Evolutionary conservation across 2,888 invertebrate genomes (phyloP).

Genomic region (Ptilodon capucinus): DNA sequence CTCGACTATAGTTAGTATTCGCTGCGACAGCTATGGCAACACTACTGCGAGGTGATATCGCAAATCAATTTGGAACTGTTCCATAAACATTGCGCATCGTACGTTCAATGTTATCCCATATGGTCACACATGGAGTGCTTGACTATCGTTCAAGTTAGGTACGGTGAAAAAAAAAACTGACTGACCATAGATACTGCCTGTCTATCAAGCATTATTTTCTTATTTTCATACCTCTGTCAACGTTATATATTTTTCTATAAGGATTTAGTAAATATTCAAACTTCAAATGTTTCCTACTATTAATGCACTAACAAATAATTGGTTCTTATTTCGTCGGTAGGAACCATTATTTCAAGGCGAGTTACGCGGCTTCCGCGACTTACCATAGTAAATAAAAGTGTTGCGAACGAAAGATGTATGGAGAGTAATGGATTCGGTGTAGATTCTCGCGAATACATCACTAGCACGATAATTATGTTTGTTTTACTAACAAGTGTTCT

Average conservation of each 20-base stretch:
- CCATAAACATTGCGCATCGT: constrained; percentile 16
- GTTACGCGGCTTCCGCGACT: constrained; percentile 15
- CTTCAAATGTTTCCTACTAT: neutral
- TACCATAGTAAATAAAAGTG: constrained; percentile 17
- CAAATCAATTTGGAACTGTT: constrained; percentile 44
- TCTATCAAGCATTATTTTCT: too few species aligned
- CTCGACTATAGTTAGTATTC: constrained; percentile 54
- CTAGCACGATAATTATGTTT: constrained; percentile 21
- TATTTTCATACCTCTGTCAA: too few species aligned
- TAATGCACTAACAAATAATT: constrained; percentile 8
- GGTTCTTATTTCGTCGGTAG: constrained; percentile 3
- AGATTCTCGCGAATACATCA: constrained; percentile 18
- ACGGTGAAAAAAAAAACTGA: neutral
- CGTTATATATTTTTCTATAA: too few species aligned
- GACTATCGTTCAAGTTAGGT: neutral
- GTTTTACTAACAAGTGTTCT: constrained; percentile 12
- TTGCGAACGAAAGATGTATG: constrained; percentile 19
- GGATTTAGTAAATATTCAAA: neutral
- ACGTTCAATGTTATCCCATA: constrained; percentile 15
- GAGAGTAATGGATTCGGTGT: constrained; percentile 30
- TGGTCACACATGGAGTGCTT: constrained; percentile 2
- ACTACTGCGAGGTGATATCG: constrained; percentile 37
- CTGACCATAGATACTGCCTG: neutral
- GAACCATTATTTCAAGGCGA: constrained; percentile 14
- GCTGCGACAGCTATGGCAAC: constrained; percentile 30